Evolutionary conservation across 2,888 invertebrate genomes (phyloP).

Genomic region (Anoncus sp.): DNA sequence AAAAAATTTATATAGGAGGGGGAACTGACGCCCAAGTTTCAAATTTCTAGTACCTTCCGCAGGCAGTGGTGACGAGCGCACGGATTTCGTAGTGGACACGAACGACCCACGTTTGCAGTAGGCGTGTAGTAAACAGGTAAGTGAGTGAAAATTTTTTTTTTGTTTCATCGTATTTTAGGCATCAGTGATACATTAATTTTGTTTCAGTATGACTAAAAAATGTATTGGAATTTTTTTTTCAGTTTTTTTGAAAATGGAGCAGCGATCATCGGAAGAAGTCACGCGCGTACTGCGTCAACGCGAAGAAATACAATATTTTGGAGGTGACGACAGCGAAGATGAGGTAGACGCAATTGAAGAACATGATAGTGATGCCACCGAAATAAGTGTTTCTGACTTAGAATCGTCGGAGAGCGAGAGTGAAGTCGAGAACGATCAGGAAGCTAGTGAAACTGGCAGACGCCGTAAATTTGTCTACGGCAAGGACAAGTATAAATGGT

Average conservation of each 20-base stretch:
- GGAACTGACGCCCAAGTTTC: constrained; percentile 5
- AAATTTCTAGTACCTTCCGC: constrained; percentile 14
- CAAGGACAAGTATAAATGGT: no score
- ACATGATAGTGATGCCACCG: constrained; percentile 16
- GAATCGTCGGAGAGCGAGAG: constrained; percentile 16
- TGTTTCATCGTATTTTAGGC: constrained; percentile 8
- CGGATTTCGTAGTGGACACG: background rate
- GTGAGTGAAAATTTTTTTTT: constrained; percentile 29
- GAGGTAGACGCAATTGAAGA: constrained; percentile 31
- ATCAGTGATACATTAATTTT: constrained; percentile 18
- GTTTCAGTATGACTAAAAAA: constrained; percentile 19
- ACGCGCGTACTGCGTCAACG: constrained; percentile 15
- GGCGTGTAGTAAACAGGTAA: constrained; percentile 11
- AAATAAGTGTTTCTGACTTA: constrained; percentile 18
- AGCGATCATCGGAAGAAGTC: constrained; percentile 25
- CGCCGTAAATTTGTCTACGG: constrained; percentile 23
- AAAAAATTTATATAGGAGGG: constrained; percentile 4
- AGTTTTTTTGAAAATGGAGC: constrained; percentile 30
- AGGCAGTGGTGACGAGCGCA: background rate
- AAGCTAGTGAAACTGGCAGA: background rate
- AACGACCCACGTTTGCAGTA: constrained; percentile 14
- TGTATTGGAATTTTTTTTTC: constrained; percentile 1
- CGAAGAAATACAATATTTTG: constrained; percentile 22
- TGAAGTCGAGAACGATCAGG: constrained; percentile 10
- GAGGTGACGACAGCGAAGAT: constrained; percentile 35